These are phyloP conservation scores for Diabrotica virgifera DNA, from an alignment of 1,140 invertebrate genomes.

Conservation along the genomic window DNA sequence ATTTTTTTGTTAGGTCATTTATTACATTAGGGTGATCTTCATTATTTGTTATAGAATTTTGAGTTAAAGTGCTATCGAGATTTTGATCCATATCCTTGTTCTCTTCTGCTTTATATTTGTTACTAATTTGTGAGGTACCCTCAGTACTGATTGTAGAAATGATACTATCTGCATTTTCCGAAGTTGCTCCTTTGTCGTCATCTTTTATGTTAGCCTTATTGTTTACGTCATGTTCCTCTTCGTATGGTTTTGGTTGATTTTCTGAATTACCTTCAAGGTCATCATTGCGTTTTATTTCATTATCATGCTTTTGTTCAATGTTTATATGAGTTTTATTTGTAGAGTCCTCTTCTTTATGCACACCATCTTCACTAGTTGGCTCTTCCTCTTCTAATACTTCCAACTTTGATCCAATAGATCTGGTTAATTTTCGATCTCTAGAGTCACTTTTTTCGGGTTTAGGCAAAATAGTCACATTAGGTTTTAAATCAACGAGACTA, in stretches of 20 bases:
- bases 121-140: too few species aligned
- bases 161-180: too few species aligned
- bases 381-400: not conserved
- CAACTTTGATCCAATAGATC: not conserved
- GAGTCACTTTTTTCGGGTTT: not conserved
- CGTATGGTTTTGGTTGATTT: too few species aligned
- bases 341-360: not conserved
- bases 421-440: not conserved
- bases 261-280: too few species aligned
- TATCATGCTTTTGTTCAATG: not conserved
- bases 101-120: not conserved
- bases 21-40: not conserved
- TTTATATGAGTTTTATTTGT: conserved; percentile 4
- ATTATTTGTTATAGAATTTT: not conserved
- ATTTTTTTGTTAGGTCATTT: not conserved
- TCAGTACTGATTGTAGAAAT: too few species aligned
- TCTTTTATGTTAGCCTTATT: too few species aligned
- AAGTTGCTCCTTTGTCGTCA: too few species aligned
- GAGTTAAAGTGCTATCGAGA: not conserved
- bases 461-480: not conserved
- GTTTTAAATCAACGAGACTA: not conserved
- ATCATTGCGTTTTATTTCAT: not conserved
- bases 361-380: not conserved
- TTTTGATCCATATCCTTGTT: not conserved
- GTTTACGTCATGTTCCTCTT: too few species aligned